A percentile compares a stretch with the other conserved stretches of the same genome.
phyloP scores from a whole-genome alignment of 2,113 vertebrate species.

The Hippopotamus amphibius region DNA sequence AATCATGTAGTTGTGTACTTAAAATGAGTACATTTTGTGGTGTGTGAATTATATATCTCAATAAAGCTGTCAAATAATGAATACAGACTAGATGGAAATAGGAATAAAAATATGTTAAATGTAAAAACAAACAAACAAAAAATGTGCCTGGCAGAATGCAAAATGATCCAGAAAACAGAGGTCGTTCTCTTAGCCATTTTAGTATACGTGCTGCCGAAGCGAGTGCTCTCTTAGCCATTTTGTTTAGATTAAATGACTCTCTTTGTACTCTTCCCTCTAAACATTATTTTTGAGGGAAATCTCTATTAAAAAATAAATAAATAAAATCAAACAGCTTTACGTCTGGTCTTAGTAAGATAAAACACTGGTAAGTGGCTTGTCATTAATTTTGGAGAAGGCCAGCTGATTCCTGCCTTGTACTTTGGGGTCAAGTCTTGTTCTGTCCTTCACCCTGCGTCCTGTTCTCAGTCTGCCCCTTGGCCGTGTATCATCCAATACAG shows the following conservation, averaged over 20 bases:
- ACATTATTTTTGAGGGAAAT: constrained; percentile 12
- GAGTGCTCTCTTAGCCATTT: background rate
- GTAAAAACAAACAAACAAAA: background rate
- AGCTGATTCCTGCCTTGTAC: background rate
- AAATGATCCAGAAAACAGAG: constrained; percentile 3
- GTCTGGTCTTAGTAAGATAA: background rate
- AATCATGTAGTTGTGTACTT: background rate
- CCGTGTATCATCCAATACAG: background rate
- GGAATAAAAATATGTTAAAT: constrained; percentile 29
- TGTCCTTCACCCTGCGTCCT: background rate
- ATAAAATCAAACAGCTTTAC: background rate
- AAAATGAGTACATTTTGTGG: background rate
- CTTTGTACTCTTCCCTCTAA: background rate
- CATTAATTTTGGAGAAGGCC: background rate
- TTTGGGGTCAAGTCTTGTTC: background rate
- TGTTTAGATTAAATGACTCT: background rate
- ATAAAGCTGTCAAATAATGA: background rate
- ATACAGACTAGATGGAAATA: background rate
- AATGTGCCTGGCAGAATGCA: background rate
- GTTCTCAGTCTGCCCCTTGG: background rate
- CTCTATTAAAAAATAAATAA: background rate
- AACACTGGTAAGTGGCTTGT: background rate
- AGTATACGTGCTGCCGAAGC: too few species aligned
- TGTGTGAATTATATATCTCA: constrained; percentile 16
- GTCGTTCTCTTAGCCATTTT: constrained; percentile 35